These are phyloP conservation scores for Hyposmocoma kahamanoa DNA, from an alignment of 1,140 invertebrate species.

Conservation along the genomic window DNA sequence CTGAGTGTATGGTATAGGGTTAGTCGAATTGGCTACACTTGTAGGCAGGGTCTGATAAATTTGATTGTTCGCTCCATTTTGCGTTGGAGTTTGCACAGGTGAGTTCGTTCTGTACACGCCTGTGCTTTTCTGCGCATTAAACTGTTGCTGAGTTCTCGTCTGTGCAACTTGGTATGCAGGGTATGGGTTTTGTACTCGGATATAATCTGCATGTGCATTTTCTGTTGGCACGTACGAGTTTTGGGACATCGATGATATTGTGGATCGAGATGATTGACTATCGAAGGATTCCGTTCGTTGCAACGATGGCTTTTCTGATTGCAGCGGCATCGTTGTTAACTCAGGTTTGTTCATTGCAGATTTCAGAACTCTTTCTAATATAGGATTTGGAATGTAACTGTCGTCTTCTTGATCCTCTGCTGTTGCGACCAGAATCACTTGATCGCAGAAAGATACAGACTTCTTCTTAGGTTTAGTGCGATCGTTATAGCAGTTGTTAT, in stretches of 20 bases:
- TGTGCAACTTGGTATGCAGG: constrained; percentile 53
- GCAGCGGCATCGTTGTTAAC: constrained; percentile 70
- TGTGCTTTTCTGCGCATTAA: constrained; percentile 46
- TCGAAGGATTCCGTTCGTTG: constrained; percentile 71
- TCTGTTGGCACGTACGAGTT: constrained; percentile 48
- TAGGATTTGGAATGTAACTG: constrained; percentile 92
- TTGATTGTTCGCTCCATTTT: constrained; percentile 35
- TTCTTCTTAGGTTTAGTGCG: constrained; percentile 86
- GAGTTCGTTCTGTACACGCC: constrained; percentile 39
- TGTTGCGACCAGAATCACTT: constrained; percentile 92
- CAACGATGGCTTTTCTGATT: constrained; percentile 58
- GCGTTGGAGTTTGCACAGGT: constrained; percentile 31
- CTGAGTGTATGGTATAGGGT: constrained; percentile 54
- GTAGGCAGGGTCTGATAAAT: constrained; percentile 52
- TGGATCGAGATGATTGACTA: constrained; percentile 71
- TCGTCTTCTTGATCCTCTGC: constrained; percentile 93
- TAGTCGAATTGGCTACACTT: constrained; percentile 36
- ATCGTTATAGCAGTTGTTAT: constrained; percentile 31
- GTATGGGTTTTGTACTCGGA: constrained; percentile 66
- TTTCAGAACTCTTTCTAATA: constrained; percentile 88
- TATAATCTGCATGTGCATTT: constrained; percentile 65
- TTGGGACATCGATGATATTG: constrained; percentile 63
- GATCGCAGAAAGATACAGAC: constrained; percentile 94
- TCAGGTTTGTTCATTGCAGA: constrained; percentile 85
- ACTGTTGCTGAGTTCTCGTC: constrained; percentile 48